Evolutionary conservation across 2,888 invertebrate genomes (phyloP), one percentile per base, ranked within the genome.

Genomic region (Podabrus alpinus): DNA sequence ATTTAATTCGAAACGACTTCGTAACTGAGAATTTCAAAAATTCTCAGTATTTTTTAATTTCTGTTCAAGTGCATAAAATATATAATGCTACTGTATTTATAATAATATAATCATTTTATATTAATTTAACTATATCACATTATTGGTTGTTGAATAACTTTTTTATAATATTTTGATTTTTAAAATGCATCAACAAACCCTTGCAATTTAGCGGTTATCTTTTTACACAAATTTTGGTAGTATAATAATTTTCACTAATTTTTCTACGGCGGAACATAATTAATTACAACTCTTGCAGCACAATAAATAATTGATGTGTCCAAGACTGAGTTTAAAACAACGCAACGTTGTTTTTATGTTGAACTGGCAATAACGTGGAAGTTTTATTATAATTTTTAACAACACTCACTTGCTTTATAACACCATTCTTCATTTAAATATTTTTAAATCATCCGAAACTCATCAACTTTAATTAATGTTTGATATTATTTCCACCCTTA

Each of bases 81-180:
- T 64, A 19, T 64, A 64, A 64, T 68, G 16, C 68, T 68, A 68
- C 24, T 15, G 67, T 25, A 67, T 67, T 29, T 16, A 29, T 69
- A 59, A 25, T 69, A 69, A 29, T 69, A 69, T 68, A 25, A 67
- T 68, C 59, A 29, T 29, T 45, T 17, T 29, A 72, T 61, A 66
- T 76, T 71, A 77, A 72, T 79, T 79, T 76, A 79, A 75, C 80
- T 80, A 80, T 80, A 80, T 80, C 80, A 80, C 80, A 80, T 77
- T 78, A 77, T 77, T 78, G 72, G 70, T 62, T 71, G 68, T 71
- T 72, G 66, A 72, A 29, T 72, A 72, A 72, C 62, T 9, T 11
- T 75, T 72, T 74, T 69, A 45, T 29, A 59, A 59, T 71, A 71
- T 59, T 71, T 70, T 70, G 64, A 70, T 70, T 70, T 24, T 71